These are phyloP conservation scores for Musca vetustissima DNA, from an alignment of 1,140 invertebrate species.

Conservation along the genomic window DNA sequence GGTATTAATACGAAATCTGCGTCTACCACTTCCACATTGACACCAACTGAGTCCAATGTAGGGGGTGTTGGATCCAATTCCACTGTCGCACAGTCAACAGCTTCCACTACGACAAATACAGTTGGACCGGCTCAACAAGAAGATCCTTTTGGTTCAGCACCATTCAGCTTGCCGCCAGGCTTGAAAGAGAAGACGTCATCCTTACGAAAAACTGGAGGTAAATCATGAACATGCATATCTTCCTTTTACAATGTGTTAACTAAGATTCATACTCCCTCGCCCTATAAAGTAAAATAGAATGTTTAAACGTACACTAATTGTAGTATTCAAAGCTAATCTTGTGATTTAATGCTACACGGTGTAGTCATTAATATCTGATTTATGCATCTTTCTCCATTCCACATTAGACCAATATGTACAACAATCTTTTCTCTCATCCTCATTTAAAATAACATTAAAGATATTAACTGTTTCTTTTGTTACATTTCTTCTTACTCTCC, in stretches of 20 bases:
- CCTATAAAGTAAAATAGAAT: neutral
- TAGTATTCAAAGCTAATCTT: no score
- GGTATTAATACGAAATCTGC: conserved; percentile 53
- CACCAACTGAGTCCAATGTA: conserved; percentile 42
- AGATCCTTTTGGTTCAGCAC: conserved; percentile 80
- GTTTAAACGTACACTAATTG: neutral
- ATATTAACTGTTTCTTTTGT: no score
- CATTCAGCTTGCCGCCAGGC: conserved; percentile 72
- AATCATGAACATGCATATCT: conserved; percentile 59
- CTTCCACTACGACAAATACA: neutral
- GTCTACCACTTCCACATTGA: conserved; percentile 51
- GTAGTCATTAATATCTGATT: no score
- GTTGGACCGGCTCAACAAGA: conserved; percentile 49
- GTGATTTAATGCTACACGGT: no score
- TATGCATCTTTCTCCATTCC: no score
- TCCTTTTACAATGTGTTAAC: neutral
- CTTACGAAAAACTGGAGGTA: conserved; percentile 62
- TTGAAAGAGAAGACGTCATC: conserved; percentile 61
- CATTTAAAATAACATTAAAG: no score
- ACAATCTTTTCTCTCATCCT: no score
- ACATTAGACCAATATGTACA: no score
- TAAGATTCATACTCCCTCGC: conserved; percentile 1
- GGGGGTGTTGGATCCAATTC: neutral
- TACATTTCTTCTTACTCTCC: no score
- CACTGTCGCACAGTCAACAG: conserved; percentile 6